A percentile compares a stretch with the other conserved stretches of the same genome.
These are phyloP conservation scores for Aegotheles bennettii DNA, from an alignment of 2,113 vertebrate genomes.

Conservation along the genomic window DNA sequence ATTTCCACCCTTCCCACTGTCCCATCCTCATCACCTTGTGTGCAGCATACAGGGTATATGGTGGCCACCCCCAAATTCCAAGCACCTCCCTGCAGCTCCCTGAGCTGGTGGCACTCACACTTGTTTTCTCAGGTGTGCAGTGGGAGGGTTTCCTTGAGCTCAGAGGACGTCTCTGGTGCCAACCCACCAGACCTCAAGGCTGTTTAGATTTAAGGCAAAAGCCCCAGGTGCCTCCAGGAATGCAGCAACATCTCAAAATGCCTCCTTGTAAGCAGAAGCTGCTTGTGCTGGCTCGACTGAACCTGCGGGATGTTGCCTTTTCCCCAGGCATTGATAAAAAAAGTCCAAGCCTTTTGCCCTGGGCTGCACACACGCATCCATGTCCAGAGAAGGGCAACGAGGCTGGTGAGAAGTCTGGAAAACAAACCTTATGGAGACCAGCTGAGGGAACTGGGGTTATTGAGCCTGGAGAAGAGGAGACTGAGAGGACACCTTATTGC, in stretches of 20 bases:
- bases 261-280: neutral
- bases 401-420: no score
- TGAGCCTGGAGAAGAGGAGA: no score
- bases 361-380: fast-evolving
- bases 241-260: fast-evolving
- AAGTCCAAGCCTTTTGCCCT: neutral
- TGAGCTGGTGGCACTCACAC: neutral
- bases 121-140: fast-evolving
- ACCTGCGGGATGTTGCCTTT: neutral
- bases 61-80: neutral
- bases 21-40: fast-evolving
- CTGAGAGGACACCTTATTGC: no score
- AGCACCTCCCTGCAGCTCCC: neutral
- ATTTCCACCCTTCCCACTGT: neutral
- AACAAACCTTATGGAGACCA: no score
- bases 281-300: neutral
- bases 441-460: no score
- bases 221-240: fast-evolving
- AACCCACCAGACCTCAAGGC: fast-evolving
- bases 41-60: fast-evolving
- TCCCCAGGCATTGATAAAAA: neutral
- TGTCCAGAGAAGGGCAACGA: no score
- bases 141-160: neutral
- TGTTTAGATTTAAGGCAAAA: neutral
- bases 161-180: neutral